Evolutionary conservation across 1,140 invertebrate genomes (phyloP).

Genomic region (Neodiprion fabricii): DNA sequence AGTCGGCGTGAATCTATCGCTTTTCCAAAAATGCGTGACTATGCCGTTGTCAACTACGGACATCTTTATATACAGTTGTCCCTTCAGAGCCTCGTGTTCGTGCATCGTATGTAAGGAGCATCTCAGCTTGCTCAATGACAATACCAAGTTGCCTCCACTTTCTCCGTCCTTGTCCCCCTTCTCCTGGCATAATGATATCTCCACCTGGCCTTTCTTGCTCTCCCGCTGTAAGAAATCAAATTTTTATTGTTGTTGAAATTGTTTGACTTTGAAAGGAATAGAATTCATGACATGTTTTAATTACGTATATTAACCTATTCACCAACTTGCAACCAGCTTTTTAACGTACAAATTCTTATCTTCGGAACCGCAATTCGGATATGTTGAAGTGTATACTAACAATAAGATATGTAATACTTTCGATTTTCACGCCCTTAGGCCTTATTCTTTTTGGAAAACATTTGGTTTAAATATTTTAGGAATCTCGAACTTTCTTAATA

Average conservation of each 20-base stretch:
- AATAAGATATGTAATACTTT: slow-evolving; percentile 28
- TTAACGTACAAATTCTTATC: too few relatives aligned
- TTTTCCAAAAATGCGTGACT: slow-evolving; percentile 78
- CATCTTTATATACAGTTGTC: slow-evolving; percentile 77
- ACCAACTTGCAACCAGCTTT: not conserved
- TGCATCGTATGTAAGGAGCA: slow-evolving; percentile 74
- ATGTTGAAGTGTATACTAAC: slow-evolving; percentile 3
- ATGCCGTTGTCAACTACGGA: slow-evolving; percentile 73
- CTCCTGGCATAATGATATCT: slow-evolving; percentile 68
- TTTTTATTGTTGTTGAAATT: not conserved
- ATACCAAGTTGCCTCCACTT: slow-evolving; percentile 63
- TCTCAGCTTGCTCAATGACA: slow-evolving; percentile 54
- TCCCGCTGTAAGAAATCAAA: slow-evolving; percentile 62
- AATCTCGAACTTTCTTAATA: too few relatives aligned
- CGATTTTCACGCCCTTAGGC: too few relatives aligned
- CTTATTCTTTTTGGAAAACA: too few relatives aligned
- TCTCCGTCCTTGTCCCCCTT: slow-evolving; percentile 69
- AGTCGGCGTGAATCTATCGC: slow-evolving; percentile 72
- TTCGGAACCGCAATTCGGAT: not conserved
- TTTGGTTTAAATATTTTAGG: too few relatives aligned
- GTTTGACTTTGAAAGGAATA: not conserved
- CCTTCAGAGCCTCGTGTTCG: slow-evolving; percentile 70
- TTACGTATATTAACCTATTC: not conserved
- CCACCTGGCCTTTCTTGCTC: slow-evolving; percentile 71
- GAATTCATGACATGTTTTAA: not conserved